A percentile compares a stretch with the other conserved stretches of the same genome.
Evolutionary conservation across 2,113 vertebrate species (phyloP).

Genomic region (Polyodon spathula): DNA sequence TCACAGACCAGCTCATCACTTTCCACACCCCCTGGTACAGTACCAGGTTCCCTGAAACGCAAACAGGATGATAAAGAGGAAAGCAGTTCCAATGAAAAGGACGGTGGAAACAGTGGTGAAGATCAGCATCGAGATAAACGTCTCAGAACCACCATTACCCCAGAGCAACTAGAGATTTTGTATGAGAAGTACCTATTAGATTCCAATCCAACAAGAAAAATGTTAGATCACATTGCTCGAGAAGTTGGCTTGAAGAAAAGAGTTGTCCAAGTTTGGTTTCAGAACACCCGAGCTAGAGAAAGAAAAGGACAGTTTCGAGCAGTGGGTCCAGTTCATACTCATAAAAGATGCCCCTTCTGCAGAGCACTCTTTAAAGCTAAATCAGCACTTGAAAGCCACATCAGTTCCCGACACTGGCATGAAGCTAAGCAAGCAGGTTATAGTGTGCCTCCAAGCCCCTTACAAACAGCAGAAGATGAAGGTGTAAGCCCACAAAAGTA

Average conservation of each 20-base stretch:
- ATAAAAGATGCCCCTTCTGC: slow-evolving; percentile 95
- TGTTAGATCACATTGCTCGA: slow-evolving; percentile 94
- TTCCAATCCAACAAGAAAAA: slow-evolving; percentile 95
- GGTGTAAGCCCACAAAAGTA: slow-evolving; percentile 90
- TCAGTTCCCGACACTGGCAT: slow-evolving; percentile 94
- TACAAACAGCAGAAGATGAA: slow-evolving; percentile 81
- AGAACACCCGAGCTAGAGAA: slow-evolving; percentile 95
- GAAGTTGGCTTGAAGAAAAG: slow-evolving; percentile 96
- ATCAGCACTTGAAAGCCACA: slow-evolving; percentile 93
- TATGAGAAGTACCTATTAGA: slow-evolving; percentile 95
- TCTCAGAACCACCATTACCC: slow-evolving; percentile 94
- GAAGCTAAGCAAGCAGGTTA: slow-evolving; percentile 95
- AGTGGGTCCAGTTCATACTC: slow-evolving; percentile 86
- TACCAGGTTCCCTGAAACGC: slow-evolving; percentile 71
- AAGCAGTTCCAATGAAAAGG: slow-evolving; percentile 77
- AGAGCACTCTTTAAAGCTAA: slow-evolving; percentile 96
- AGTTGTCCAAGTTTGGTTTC: slow-evolving; percentile 98
- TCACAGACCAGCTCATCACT: slow-evolving; percentile 73
- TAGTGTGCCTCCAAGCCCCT: slow-evolving; percentile 87
- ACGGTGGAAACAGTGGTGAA: slow-evolving; percentile 81
- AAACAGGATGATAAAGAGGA: slow-evolving; percentile 96
- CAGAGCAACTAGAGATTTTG: slow-evolving; percentile 92
- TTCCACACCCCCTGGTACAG: slow-evolving; percentile 48
- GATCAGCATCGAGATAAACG: slow-evolving; percentile 96
- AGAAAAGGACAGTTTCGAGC: slow-evolving; percentile 95